A percentile compares a stretch with the other conserved stretches of the same genome.
These are phyloP conservation scores for Rhinoraja longicauda DNA, from an alignment of 2,797 vertebrate genomes.

Conservation along the genomic window DNA sequence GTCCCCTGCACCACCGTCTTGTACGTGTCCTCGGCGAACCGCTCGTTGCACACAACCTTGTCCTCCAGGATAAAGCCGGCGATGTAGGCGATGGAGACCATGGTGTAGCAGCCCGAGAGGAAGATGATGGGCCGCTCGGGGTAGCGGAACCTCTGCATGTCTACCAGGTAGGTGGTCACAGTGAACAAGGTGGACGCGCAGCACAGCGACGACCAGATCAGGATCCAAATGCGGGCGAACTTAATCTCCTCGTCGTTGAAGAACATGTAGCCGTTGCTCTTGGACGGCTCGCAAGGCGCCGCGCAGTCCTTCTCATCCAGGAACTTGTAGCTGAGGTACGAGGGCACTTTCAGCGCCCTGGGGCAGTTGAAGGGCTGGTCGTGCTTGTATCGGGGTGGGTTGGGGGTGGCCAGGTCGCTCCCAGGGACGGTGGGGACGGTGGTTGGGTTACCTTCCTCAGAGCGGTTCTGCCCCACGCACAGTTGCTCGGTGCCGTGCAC, in stretches of 20 bases:
- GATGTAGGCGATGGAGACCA: conserved; percentile 91
- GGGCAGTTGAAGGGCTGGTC: conserved; percentile 77
- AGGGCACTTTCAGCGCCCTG: conserved; percentile 72
- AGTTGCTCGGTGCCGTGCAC: conserved; percentile 83
- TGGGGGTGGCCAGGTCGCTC: conserved; percentile 29
- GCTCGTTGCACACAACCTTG: conserved; percentile 81
- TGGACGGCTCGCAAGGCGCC: conserved; percentile 79
- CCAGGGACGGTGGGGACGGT: conserved; percentile 59
- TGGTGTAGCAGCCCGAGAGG: conserved; percentile 90
- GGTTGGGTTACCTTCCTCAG: conserved; percentile 60
- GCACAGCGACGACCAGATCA: conserved; percentile 87
- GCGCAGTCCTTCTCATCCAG: conserved; percentile 82
- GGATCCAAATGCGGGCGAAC: conserved; percentile 88
- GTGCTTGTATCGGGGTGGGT: conserved; percentile 41
- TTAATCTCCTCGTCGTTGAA: conserved; percentile 85
- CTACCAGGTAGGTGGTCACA: conserved; percentile 87
- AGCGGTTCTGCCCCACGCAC: conserved; percentile 91
- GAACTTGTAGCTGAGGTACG: conserved; percentile 87
- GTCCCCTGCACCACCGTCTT: conserved; percentile 92
- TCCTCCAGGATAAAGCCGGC: conserved; percentile 83
- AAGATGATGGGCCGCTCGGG: conserved; percentile 93
- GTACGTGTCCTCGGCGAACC: conserved; percentile 73
- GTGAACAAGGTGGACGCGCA: conserved; percentile 92
- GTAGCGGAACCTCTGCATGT: conserved; percentile 95
- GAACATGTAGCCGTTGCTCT: conserved; percentile 78